Base-by-base conservation (phyloP, 1,140 invertebrate genomes). In the Brachionus asplanchnoidis region DNA sequence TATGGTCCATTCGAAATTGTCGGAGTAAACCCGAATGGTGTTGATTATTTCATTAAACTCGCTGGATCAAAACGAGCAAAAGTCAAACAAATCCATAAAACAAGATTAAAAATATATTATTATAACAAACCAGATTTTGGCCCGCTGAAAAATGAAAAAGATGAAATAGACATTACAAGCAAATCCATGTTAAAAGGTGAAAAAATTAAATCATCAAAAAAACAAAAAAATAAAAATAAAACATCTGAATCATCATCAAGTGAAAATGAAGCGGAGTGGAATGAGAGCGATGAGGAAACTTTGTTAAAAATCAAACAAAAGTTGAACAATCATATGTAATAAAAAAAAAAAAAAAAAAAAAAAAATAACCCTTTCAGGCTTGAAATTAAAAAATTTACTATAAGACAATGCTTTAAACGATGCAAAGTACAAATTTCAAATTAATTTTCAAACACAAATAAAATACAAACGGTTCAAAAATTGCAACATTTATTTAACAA, bases 41-140 rank as follows among this genome's bases (percentile, higher is more conserved):
- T 56, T 8, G 53, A 56, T 56, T 56, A 56, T 56, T 56, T 17
- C 17, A 56, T 56, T 17, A 56, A 56, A 56, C 53, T 56, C 0
- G 53, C 17, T n/a, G 65, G 65, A 68, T 36, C 26, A 14, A 68
- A 28, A 68, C 65, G 65, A n/a, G 23, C 32, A 11, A 68, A 68
- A 68, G 65, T 68, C 8, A 68, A 68, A 68, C 65, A 68, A 68
- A 68, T 32, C n/a, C 65, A 68, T 68, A 68, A 68, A 26, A 68
- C 65, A 68, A 68, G 65, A 68, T 32, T 68, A 68, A 68, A 68
- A 68, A 68, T 68, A 68, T 68, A 28, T 68, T 68, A 68, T 68
- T 68, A 68, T 28, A 68, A 68, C n/a, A 68, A 68, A n/a, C 28
- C 65, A 68, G 65, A 68, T 68, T 68, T 68, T 68, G 9, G 11